Percentiles rank a stretch among this genome's conserved stretches.
These are phyloP conservation scores for Hippoglossus hippoglossus DNA, from an alignment of 2,797 vertebrate species.

Conservation along the genomic window DNA sequence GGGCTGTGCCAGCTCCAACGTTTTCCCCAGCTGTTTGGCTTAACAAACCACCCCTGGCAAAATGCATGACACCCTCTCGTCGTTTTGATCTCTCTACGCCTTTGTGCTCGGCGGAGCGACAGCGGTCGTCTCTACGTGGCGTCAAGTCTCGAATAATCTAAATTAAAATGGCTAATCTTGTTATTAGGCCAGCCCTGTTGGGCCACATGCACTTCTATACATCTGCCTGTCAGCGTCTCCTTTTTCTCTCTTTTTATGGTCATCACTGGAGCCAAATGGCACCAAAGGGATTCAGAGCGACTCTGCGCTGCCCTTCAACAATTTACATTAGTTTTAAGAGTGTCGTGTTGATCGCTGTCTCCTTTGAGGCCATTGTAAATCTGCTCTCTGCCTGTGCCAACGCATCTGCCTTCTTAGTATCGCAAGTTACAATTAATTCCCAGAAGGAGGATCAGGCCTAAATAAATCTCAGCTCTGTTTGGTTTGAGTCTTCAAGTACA, in stretches of 20 bases:
- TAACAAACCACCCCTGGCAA: conserved; percentile 66
- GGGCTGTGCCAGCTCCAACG: conserved; percentile 31
- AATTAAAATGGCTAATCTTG: conserved; percentile 80
- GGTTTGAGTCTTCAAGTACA: conserved; percentile 37
- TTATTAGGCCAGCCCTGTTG: conserved; percentile 71
- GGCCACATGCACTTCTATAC: conserved; percentile 61
- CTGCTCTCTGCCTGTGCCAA: conserved; percentile 48
- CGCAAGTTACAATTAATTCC: conserved; percentile 55
- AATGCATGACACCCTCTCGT: conserved; percentile 65
- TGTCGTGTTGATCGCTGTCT: conserved; percentile 50
- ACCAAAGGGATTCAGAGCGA: conserved; percentile 57
- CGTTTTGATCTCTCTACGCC: conserved; percentile 69
- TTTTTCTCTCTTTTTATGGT: conserved; percentile 28
- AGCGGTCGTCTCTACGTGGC: conserved; percentile 56
- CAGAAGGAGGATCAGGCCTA: conserved; percentile 41
- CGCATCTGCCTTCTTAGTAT: conserved; percentile 49
- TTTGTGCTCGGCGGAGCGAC: conserved; percentile 67
- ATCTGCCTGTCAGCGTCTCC: conserved; percentile 46
- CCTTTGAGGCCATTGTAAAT: conserved; percentile 49
- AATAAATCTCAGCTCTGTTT: conserved; percentile 47
- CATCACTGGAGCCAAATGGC: conserved; percentile 48
- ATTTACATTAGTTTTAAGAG: conserved; percentile 61
- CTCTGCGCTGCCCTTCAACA: conserved; percentile 69
- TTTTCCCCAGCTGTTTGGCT: conserved; percentile 65
- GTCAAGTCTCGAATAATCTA: conserved; percentile 77